Conservation (phyloP, 2,797 vertebrate genomes). For the Mus spretus region DNA sequence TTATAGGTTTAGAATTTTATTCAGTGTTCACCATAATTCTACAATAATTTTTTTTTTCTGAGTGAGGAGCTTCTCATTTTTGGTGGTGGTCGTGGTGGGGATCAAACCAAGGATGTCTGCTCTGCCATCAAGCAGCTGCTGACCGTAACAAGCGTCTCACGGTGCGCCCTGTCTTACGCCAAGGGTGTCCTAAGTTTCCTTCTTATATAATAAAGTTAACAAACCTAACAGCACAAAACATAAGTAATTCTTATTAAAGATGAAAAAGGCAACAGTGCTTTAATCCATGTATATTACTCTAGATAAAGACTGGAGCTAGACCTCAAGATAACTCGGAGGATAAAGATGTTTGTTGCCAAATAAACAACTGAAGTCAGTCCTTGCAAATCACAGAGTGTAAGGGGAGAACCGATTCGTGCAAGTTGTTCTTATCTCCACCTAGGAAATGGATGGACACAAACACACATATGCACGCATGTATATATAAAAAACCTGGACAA, state of each 20-base stretch:
- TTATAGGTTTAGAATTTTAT: not conserved
- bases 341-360: not conserved
- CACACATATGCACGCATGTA: not conserved
- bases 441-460: not conserved
- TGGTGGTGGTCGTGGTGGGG: not conserved
- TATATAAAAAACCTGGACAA: not conserved
- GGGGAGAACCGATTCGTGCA: not conserved
- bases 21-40: conserved; percentile 9
- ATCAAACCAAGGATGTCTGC: not conserved
- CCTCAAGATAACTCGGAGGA: not conserved
- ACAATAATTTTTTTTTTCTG: not conserved
- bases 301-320: not conserved
- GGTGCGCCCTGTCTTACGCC: not conserved
- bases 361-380: not conserved
- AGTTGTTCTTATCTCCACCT: not conserved
- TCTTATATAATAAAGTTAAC: conserved; percentile 17
- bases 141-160: not conserved
- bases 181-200: conserved; percentile 26
- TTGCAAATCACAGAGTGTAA: not conserved
- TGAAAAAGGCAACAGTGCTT: not conserved
- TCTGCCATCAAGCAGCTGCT: not conserved
- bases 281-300: conserved; percentile 3
- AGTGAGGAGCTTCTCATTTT: not conserved
- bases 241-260: conserved; percentile 44
- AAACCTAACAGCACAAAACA: conserved; percentile 40